Conservation (phyloP, 2,888 invertebrate species). For the Tribolium freemani region DNA sequence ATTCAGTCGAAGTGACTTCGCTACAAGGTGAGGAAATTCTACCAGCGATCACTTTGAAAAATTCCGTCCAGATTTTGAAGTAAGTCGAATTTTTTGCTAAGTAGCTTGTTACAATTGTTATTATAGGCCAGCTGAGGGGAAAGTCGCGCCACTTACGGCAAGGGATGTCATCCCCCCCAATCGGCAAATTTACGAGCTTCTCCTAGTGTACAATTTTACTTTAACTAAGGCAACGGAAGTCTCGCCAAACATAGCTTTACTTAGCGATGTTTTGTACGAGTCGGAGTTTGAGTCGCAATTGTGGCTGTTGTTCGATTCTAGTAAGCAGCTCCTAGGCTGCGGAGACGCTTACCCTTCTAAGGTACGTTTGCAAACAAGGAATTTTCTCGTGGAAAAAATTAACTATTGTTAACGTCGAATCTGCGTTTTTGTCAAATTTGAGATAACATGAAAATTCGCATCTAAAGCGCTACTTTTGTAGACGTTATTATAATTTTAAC, state of each 20-base stretch:
- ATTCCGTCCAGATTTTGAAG: constrained; percentile 80
- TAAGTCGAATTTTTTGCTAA: constrained; percentile 55
- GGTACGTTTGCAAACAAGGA: constrained; percentile 66
- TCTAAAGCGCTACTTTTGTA: too few relatives aligned
- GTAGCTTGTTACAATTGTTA: too few relatives aligned
- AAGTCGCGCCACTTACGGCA: constrained; percentile 81
- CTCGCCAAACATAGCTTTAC: constrained; percentile 81
- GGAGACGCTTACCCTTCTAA: constrained; percentile 93
- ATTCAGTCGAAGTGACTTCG: constrained; percentile 78
- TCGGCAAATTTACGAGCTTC: constrained; percentile 91
- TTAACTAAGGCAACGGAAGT: constrained; percentile 87
- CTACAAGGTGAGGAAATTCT: constrained; percentile 85
- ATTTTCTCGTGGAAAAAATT: too few relatives aligned
- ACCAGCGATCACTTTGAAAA: constrained; percentile 82
- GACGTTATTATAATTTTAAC: too few relatives aligned
- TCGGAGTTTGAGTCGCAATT: constrained; percentile 96
- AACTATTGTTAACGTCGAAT: too few relatives aligned
- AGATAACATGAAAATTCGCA: too few relatives aligned
- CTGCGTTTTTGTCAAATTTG: too few relatives aligned
- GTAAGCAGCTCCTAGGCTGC: constrained; percentile 87
- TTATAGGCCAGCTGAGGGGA: constrained; percentile 83
- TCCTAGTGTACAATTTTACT: constrained; percentile 89
- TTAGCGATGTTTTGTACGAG: constrained; percentile 94
- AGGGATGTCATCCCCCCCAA: constrained; percentile 91
- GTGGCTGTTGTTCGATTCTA: constrained; percentile 95